Evolutionary conservation across 2,888 invertebrate genomes (phyloP), one percentile per base, ranked within the genome.

Genomic region (Sinotaia quadrata): DNA sequence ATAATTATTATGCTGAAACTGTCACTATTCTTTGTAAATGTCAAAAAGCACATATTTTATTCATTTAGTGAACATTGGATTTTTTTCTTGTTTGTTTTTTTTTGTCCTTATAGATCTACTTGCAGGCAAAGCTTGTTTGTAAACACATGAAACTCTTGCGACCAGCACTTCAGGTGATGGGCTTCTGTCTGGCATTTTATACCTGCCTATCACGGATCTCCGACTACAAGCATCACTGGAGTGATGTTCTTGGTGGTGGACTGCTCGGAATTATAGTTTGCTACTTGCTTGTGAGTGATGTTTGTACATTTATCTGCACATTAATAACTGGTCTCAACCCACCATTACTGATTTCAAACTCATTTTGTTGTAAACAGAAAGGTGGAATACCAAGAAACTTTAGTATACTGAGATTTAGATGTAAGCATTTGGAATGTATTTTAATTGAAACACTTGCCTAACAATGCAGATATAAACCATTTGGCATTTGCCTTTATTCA

Each of bases 191-290:
- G 87, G 93, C 96, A 33, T 75, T 85, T 57, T 82, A 77, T 74
- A 81, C 81, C 18, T 78, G 82, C 12, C 91, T 98, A 90, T 94
- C 95, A 1, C 91, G 98, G 44, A 92, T 98, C 36, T 95, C 96
- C 0, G 95, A 98, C 90, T 96, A 98, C 91, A 97, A 97, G 88
- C 98, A 98, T 89, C 98, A 98, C 86, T 97, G 97, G 96, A 96
- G 95, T 84, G 98, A 98, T 89, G 98, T 98, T 2, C 90, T 98
- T 27, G 92, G 93, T 61, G 98, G 98, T 0, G 85, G 88, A 44
- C 59, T 90, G 49, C 87, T 91, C 69, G 91, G 91, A 44, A 78
- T 84, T 24, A 54, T 84, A 10, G 84, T 88, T 5, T 89, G 89
- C 21, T 33, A 87, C 12, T 69, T 89, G 51, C 21, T 68, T 31